Percentiles rank a stretch among this genome's conserved stretches.
phyloP scores from a whole-genome alignment of 2,797 vertebrate genomes.

The Ceyx erithaca region DNA sequence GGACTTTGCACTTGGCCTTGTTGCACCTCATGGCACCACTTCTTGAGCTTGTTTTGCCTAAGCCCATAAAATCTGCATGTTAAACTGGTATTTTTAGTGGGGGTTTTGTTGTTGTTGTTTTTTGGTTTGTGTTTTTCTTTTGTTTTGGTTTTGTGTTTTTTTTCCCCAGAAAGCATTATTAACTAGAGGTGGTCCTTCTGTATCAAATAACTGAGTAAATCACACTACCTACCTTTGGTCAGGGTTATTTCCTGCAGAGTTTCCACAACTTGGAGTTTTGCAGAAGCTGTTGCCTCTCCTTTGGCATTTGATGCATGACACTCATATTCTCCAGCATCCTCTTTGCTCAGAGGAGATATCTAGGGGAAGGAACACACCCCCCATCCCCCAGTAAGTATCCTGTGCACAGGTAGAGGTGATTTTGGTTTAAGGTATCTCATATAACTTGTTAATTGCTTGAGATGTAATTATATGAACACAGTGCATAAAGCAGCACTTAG shows the following conservation, averaged over 20 bases:
- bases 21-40: background rate
- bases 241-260: conserved; percentile 82
- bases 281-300: conserved; percentile 87
- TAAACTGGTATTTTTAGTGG: background rate
- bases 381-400: background rate
- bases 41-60: background rate
- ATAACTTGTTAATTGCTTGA: background rate
- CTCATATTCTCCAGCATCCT: conserved; percentile 88
- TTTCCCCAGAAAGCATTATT: background rate
- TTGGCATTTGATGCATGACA: conserved; percentile 88
- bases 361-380: conserved; percentile 49
- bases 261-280: conserved; percentile 87
- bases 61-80: background rate
- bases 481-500: background rate
- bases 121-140: too few species aligned
- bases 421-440: background rate
- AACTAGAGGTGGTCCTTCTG: background rate
- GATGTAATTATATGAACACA: background rate
- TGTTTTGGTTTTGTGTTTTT: too few species aligned
- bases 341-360: conserved; percentile 90
- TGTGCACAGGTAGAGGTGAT: background rate
- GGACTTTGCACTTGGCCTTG: background rate
- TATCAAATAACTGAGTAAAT: background rate
- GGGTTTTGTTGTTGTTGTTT: background rate
- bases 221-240: conserved; percentile 79